Evolutionary conservation across 2,113 vertebrate genomes (phyloP).

Genomic region (Ondatra zibethicus): DNA sequence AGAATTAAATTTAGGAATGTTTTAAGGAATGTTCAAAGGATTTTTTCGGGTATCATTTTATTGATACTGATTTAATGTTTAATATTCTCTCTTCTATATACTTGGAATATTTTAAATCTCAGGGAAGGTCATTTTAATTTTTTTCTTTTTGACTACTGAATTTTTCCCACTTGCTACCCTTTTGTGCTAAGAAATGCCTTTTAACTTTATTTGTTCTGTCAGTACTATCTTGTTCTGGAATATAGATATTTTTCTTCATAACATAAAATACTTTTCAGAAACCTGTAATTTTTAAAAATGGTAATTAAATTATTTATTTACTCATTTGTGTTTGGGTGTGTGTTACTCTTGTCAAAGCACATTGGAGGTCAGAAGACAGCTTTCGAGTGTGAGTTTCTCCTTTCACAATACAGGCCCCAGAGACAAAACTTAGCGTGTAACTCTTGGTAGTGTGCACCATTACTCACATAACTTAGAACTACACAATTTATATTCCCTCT

Average conservation of each 20-base stretch:
- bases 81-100: background rate
- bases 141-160: slow-evolving; percentile 43
- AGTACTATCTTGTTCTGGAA: background rate
- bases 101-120: background rate
- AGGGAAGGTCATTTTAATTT: background rate
- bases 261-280: background rate
- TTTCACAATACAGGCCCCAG: background rate
- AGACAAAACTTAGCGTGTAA: background rate
- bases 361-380: background rate
- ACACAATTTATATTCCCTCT: background rate
- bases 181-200: too few relatives aligned
- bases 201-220: too few relatives aligned
- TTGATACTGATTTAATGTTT: slow-evolving; percentile 25
- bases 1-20: slow-evolving; percentile 51
- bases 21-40: slow-evolving; percentile 11
- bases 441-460: background rate
- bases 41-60: slow-evolving; percentile 6
- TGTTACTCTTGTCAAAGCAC: background rate
- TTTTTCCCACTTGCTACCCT: background rate
- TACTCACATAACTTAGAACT: background rate
- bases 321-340: background rate
- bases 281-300: background rate
- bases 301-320: background rate
- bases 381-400: background rate
- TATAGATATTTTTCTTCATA: background rate